Conservation (phyloP, 2,888 invertebrate species). For the Heliothis peltigera region DNA sequence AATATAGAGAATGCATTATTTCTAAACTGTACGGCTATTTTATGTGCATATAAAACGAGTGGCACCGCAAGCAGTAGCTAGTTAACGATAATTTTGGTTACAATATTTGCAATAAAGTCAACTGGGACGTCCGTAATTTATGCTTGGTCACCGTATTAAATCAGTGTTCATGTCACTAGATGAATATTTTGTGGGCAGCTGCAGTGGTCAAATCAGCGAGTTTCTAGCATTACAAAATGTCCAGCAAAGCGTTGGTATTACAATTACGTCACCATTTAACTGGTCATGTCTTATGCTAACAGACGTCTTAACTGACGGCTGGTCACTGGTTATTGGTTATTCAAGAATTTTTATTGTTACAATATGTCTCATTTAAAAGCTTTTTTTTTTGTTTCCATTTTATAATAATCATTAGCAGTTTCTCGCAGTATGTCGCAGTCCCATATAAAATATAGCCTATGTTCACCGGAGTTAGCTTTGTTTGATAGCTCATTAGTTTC, state of each 20-base stretch:
- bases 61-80: background rate
- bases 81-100: background rate
- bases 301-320: background rate
- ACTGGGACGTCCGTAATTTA: conserved; percentile 25
- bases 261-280: conserved; percentile 34
- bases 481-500: too few species aligned
- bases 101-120: conserved; percentile 25
- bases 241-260: conserved; percentile 13
- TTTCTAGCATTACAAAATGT: conserved; percentile 5
- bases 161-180: conserved; percentile 21
- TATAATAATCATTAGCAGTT: too few species aligned
- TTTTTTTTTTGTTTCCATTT: too few species aligned
- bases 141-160: conserved; percentile 27
- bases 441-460: too few species aligned
- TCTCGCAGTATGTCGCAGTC: too few species aligned
- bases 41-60: background rate
- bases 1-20: background rate
- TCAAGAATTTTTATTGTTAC: background rate
- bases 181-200: conserved; percentile 35
- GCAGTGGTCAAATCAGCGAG: conserved; percentile 25
- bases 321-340: background rate
- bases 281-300: conserved; percentile 20
- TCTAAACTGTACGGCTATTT: background rate
- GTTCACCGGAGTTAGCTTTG: too few species aligned
- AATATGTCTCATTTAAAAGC: background rate